phyloP scores from a whole-genome alignment of 2,888 invertebrate genomes.

The Elegia similella region DNA sequence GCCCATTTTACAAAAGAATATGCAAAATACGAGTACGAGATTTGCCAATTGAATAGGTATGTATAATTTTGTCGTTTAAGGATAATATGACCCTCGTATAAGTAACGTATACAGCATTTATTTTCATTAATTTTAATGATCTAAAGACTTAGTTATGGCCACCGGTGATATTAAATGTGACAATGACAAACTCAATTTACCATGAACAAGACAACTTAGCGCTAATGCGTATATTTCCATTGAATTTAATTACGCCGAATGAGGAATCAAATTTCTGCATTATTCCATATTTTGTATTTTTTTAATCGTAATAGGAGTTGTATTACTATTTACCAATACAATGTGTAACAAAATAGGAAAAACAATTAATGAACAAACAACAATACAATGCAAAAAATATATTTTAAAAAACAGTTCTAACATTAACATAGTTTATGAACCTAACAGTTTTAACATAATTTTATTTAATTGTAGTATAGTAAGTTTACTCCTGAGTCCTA shows the following conservation, averaged over 20 bases:
- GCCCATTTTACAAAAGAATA: not conserved
- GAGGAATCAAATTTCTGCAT: not conserved
- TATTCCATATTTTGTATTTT: too few species aligned
- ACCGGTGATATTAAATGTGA: slow-evolving; percentile 10
- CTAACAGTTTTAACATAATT: too few species aligned
- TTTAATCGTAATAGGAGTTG: too few species aligned
- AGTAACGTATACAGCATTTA: slow-evolving; percentile 4
- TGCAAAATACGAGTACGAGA: not conserved
- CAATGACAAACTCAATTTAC: slow-evolving; percentile 21
- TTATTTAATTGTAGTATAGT: too few species aligned
- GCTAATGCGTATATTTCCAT: not conserved
- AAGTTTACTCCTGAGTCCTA: too few species aligned
- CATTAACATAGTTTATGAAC: too few species aligned
- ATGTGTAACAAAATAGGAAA: too few species aligned
- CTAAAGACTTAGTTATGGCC: not conserved
- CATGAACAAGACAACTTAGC: not conserved
- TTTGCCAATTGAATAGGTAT: not conserved
- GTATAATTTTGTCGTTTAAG: slow-evolving; percentile 10
- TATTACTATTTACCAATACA: too few species aligned
- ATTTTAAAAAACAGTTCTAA: too few species aligned
- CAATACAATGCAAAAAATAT: too few species aligned
- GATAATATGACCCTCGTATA: not conserved
- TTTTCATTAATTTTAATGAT: slow-evolving; percentile 13
- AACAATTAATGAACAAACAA: too few species aligned
- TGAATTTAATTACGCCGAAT: not conserved